A percentile compares a stretch with the other conserved stretches of the same genome.
phyloP scores from a whole-genome alignment of 2,888 invertebrate species.

The Idaea biselata region DNA sequence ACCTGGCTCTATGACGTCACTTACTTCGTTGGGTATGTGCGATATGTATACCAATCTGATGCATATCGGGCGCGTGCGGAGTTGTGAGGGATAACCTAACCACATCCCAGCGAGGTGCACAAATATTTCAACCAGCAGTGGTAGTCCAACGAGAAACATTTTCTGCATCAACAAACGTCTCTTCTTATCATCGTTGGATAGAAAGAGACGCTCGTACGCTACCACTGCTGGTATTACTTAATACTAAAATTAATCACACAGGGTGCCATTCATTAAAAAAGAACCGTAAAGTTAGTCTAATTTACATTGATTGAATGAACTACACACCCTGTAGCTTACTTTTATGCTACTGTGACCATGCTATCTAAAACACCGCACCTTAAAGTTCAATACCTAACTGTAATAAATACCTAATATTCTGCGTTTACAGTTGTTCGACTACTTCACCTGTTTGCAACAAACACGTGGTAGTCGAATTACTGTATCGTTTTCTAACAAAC shows the following conservation, averaged over 20 bases:
- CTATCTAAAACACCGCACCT: neutral
- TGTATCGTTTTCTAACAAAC: constrained; percentile 15
- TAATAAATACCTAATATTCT: constrained; percentile 30
- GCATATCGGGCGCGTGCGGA: too few species aligned
- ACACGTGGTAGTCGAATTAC: constrained; percentile 60
- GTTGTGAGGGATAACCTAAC: too few species aligned
- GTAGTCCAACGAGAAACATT: too few species aligned
- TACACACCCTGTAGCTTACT: constrained; percentile 7
- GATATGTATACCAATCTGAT: too few species aligned
- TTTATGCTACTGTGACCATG: neutral
- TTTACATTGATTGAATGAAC: neutral
- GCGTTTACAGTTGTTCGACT: constrained; percentile 45
- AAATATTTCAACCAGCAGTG: too few species aligned
- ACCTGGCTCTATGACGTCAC: too few species aligned
- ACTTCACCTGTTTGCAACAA: constrained; percentile 64
- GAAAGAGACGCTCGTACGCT: too few species aligned
- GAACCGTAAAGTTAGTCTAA: neutral
- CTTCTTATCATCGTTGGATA: too few species aligned
- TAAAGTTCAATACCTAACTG: constrained; percentile 21
- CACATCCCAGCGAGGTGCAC: too few species aligned
- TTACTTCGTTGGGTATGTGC: too few species aligned
- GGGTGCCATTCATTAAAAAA: neutral
- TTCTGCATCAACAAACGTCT: too few species aligned
- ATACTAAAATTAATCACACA: constrained; percentile 4
- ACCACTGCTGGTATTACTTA: neutral